Conservation (phyloP, 2,888 invertebrate species). For the Calameuta filiformis region DNA sequence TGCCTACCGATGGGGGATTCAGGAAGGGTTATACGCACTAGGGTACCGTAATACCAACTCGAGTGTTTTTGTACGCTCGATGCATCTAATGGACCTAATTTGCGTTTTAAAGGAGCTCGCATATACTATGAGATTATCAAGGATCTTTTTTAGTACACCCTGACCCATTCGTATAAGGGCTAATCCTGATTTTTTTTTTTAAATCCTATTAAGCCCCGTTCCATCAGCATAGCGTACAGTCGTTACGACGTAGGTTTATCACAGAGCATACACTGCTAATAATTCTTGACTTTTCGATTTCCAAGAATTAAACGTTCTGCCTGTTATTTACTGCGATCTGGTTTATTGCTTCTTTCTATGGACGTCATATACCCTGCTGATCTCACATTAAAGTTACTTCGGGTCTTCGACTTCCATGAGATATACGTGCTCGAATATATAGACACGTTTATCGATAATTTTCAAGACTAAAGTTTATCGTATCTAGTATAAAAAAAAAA, state of each 20-base stretch:
- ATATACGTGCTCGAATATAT: neutral
- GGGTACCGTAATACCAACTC: constrained; percentile 39
- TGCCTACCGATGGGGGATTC: constrained; percentile 19
- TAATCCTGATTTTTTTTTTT: neutral
- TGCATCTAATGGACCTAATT: constrained; percentile 62
- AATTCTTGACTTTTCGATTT: neutral
- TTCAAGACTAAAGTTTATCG: neutral
- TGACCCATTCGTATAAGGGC: neutral
- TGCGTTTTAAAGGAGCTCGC: constrained; percentile 56
- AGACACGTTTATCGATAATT: neutral
- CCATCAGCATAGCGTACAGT: too few relatives aligned
- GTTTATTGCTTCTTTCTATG: neutral
- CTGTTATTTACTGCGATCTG: neutral
- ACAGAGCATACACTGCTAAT: neutral
- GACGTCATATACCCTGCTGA: neutral
- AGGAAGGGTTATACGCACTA: constrained; percentile 39
- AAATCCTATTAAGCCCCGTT: neutral
- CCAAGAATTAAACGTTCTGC: neutral
- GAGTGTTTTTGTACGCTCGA: constrained; percentile 54
- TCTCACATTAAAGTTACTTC: neutral
- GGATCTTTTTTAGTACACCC: neutral
- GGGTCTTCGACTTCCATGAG: neutral
- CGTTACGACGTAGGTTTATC: neutral
- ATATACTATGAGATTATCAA: neutral
- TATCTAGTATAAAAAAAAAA: neutral